Conservation (phyloP, 2,113 vertebrate genomes). For the Pampusana beccarii region DNA sequence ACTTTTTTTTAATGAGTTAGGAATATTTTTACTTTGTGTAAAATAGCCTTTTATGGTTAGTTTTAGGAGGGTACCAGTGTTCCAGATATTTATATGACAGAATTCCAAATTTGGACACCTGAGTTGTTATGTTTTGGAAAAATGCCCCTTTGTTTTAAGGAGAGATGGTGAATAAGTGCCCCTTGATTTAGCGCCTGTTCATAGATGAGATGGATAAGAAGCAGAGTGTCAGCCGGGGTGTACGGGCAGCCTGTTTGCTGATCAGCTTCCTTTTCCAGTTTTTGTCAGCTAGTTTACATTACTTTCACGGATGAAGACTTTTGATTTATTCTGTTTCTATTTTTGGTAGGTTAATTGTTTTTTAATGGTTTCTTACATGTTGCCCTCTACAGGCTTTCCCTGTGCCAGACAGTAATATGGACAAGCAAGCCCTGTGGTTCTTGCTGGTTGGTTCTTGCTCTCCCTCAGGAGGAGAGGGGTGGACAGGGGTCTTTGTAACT, state of each 20-base stretch:
- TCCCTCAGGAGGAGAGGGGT: not conserved
- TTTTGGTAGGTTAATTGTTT: not conserved
- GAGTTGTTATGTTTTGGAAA: constrained; percentile 15
- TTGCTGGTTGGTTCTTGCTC: not conserved
- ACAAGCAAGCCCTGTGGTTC: not conserved
- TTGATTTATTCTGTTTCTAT: not conserved
- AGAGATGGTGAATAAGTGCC: not conserved
- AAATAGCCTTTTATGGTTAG: constrained; percentile 29
- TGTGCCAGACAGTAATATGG: not conserved
- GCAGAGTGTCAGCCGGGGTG: not conserved
- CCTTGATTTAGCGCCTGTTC: not conserved
- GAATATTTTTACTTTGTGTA: not conserved
- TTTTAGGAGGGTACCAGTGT: not conserved
- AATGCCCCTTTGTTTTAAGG: not conserved
- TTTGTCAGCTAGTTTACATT: not conserved
- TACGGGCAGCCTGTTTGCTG: not conserved
- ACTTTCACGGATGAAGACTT: not conserved
- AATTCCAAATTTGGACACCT: constrained; percentile 49
- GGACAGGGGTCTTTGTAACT: not conserved
- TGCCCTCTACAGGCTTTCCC: not conserved
- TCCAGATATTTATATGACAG: not conserved
- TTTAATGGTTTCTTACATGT: not conserved
- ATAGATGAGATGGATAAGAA: not conserved
- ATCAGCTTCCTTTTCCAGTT: not conserved
- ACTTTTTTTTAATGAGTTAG: not conserved